Percentiles rank a stretch among this genome's conserved stretches.
phyloP scores from a whole-genome alignment of 2,113 vertebrate species.

The Illadopsis cleaveri region DNA sequence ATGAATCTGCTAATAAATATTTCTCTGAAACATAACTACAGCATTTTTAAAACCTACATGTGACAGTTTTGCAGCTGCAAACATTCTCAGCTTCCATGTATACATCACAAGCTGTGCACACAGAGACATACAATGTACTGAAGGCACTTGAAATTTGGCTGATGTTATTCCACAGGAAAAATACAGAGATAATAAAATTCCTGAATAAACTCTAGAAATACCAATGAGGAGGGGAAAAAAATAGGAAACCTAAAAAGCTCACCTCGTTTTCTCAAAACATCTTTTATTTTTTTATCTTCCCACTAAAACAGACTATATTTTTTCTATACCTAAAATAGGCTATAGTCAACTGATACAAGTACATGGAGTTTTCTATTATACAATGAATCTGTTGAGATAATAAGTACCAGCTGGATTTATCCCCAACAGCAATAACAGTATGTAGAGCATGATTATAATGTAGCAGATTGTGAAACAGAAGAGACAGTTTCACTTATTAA shows the following conservation, averaged over 20 bases:
- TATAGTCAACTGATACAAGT: not conserved
- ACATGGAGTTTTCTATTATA: not conserved
- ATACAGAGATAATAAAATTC: not conserved
- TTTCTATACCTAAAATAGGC: not conserved
- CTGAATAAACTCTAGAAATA: not conserved
- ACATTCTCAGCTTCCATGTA: not conserved
- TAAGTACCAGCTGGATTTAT: conserved; percentile 57
- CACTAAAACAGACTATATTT: not conserved
- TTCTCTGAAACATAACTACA: not conserved
- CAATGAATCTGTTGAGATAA: conserved; percentile 28
- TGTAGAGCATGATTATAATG: conserved; percentile 22
- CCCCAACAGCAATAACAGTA: conserved; percentile 27
- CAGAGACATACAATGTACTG: not conserved
- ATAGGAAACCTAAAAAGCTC: fast-evolving
- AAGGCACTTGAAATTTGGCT: not conserved
- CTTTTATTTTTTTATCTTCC: not conserved
- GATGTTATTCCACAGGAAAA: not conserved
- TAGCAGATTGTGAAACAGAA: conserved; percentile 53
- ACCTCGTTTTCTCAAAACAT: not conserved
- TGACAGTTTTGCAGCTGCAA: not conserved
- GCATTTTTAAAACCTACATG: not conserved
- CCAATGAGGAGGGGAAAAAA: not conserved
- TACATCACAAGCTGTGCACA: not conserved
- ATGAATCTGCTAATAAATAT: not conserved
- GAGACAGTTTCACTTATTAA: not conserved